phyloP scores from a whole-genome alignment of 2,797 vertebrate genomes.

The Dendrocincla fuliginosa region DNA sequence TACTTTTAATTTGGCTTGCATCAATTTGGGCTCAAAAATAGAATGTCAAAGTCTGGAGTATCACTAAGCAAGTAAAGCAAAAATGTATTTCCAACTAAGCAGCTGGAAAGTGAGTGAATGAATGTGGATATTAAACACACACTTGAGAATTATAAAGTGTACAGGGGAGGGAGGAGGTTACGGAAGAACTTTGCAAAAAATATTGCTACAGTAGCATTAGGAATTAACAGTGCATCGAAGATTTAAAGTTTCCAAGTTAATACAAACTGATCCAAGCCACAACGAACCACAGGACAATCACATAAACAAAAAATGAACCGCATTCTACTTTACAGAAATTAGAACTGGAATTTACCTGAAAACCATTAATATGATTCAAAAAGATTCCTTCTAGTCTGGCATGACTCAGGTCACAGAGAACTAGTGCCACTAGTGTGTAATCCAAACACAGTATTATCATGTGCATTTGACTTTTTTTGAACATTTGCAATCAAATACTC shows the following conservation, averaged over 20 bases:
- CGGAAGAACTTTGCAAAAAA: constrained; percentile 44
- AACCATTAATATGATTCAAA: neutral
- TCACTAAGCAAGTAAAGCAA: neutral
- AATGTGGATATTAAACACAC: constrained; percentile 22
- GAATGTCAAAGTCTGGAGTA: neutral
- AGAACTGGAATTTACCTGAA: constrained; percentile 46
- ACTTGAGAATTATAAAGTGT: neutral
- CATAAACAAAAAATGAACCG: constrained; percentile 12
- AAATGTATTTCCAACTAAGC: constrained; percentile 15
- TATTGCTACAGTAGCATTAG: constrained; percentile 61
- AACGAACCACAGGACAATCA: constrained; percentile 37
- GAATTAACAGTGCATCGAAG: constrained; percentile 65
- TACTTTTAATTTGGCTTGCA: neutral
- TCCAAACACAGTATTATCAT: neutral
- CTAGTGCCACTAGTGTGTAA: neutral
- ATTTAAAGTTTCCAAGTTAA: constrained; percentile 45
- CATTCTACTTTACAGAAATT: constrained; percentile 11
- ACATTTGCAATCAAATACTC: neutral
- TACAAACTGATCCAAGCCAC: constrained; percentile 34
- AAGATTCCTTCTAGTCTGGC: neutral
- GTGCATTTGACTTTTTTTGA: neutral
- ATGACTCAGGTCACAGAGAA: neutral
- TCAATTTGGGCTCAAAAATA: constrained; percentile 41
- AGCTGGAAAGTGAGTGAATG: neutral
- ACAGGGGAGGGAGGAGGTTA: constrained; percentile 14